A percentile compares a stretch with the other conserved stretches of the same genome.
phyloP scores from a whole-genome alignment of 2,113 vertebrate genomes.

The Saccopteryx leptura region DNA sequence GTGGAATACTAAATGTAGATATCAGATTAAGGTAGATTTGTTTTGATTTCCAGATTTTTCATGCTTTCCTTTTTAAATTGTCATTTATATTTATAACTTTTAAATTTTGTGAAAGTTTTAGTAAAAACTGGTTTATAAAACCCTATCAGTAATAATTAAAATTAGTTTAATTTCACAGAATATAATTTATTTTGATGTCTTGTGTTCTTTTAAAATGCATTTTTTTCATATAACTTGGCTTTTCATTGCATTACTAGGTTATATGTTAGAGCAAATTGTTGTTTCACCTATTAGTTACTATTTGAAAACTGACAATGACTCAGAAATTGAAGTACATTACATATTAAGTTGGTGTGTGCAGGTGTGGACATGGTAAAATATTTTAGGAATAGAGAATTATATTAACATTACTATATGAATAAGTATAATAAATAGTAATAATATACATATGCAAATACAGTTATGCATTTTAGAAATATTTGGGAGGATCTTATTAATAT shows the following conservation, averaged over 20 bases:
- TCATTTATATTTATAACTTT: conserved; percentile 34
- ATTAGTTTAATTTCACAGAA: background rate
- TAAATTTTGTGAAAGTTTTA: background rate
- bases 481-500: background rate
- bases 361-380: background rate
- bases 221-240: background rate
- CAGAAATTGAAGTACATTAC: background rate
- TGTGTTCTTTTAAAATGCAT: background rate
- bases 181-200: background rate
- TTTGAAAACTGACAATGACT: conserved; percentile 4
- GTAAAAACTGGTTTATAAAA: background rate
- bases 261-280: conserved; percentile 31
- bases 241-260: background rate
- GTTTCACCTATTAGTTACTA: background rate
- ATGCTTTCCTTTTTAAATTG: background rate
- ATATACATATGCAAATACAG: background rate
- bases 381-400: background rate
- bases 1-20: background rate
- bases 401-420: background rate
- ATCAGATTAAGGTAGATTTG: conserved; percentile 64
- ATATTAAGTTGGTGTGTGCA: background rate
- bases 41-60: conserved; percentile 49
- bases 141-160: background rate
- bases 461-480: background rate
- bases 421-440: background rate